A percentile compares a stretch with the other conserved stretches of the same genome.
These are phyloP conservation scores for Hyles euphorbiae DNA, from an alignment of 1,140 invertebrate genomes.

Conservation along the genomic window DNA sequence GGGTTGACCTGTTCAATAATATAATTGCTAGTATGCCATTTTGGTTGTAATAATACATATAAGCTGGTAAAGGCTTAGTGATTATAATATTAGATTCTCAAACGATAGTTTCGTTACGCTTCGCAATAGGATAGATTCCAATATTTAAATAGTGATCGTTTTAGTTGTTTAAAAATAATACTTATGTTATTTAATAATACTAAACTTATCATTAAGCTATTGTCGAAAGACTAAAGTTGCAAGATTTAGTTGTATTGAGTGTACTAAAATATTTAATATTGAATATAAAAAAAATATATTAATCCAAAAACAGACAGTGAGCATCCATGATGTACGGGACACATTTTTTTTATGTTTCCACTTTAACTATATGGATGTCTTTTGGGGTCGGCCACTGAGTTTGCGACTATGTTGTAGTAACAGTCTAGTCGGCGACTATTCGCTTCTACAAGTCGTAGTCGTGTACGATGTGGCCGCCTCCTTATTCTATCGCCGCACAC, in stretches of 20 bases:
- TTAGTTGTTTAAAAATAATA: constrained; percentile 37
- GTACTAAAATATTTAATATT: constrained; percentile 33
- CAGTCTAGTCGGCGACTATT: no score
- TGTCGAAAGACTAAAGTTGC: constrained; percentile 21
- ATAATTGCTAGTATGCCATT: constrained; percentile 16
- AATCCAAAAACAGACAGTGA: constrained; percentile 25
- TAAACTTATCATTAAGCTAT: constrained; percentile 26
- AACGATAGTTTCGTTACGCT: constrained; percentile 55
- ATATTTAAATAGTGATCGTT: constrained; percentile 42
- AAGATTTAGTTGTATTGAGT: constrained; percentile 31
- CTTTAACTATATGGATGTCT: constrained; percentile 19
- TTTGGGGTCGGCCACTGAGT: neutral
- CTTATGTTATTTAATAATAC: constrained; percentile 31
- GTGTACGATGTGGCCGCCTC: neutral
- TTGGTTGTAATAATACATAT: constrained; percentile 26
- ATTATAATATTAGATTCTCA: constrained; percentile 58
- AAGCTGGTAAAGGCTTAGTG: constrained; percentile 49
- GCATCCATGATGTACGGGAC: constrained; percentile 23
- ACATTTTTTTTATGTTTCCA: constrained; percentile 21
- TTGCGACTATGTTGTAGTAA: no score
- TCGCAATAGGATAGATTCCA: constrained; percentile 43
- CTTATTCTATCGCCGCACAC: constrained; percentile 19
- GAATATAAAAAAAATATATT: constrained; percentile 26
- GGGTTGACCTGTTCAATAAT: constrained; percentile 2
- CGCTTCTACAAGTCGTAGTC: no score